Evolutionary conservation across 1,140 invertebrate genomes (phyloP).

Genomic region (Euura saliciscinereae): DNA sequence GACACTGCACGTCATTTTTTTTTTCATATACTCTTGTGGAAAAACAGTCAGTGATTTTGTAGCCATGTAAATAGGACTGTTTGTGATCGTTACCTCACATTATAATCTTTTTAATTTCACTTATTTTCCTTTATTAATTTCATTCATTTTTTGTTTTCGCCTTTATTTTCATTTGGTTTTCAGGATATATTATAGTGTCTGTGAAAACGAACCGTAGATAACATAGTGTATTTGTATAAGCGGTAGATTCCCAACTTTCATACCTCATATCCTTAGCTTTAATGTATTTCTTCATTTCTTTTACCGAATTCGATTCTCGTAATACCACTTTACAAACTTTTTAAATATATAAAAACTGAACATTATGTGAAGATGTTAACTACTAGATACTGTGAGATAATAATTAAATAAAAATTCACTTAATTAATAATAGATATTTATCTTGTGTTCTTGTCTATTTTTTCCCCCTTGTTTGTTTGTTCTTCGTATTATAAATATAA

Average conservation of each 20-base stretch:
- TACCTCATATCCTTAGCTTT: not conserved
- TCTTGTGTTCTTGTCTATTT: not conserved
- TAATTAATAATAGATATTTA: not conserved
- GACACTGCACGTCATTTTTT: not conserved
- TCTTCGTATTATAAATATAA: not conserved
- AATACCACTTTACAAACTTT: not conserved
- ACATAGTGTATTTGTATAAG: not conserved
- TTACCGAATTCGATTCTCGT: not conserved
- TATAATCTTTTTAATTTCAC: not conserved
- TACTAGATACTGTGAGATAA: not conserved
- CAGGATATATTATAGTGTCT: not conserved
- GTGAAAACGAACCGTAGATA: not conserved
- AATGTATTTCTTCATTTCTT: not conserved
- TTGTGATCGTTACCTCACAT: slow-evolving; percentile 5
- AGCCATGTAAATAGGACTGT: slow-evolving; percentile 7
- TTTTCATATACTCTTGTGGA: not conserved
- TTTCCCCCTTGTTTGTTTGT: not conserved
- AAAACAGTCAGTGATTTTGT: slow-evolving; percentile 5
- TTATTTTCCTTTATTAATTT: not conserved
- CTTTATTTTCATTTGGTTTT: not conserved
- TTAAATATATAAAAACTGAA: not conserved
- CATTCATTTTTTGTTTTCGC: not conserved
- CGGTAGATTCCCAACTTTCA: not conserved
- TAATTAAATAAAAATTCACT: not conserved
- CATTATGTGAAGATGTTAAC: not conserved